Base-by-base conservation (phyloP, 1,140 invertebrate species). In the Globodera rostochiensis region DNA sequence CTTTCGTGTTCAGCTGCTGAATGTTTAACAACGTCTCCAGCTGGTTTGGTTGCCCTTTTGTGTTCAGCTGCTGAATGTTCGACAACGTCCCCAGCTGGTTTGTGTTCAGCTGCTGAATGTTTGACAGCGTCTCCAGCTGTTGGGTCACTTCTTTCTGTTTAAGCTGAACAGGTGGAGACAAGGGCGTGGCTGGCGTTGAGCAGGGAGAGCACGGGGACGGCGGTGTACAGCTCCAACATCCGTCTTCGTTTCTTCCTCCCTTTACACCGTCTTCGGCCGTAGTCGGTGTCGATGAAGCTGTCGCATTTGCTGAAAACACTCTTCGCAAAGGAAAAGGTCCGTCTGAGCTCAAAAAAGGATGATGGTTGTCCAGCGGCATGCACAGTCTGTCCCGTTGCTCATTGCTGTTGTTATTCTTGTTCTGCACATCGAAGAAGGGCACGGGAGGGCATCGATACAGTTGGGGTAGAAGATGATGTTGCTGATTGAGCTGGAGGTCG, bases 301-400 rank as follows among this genome's bases (percentile, higher is more conserved):
- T 69, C 25, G 77, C 46, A 70, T 64, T 78, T 25, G 64, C 64
- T 15, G 77, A 78, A 50, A 64, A 78, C 3, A 78, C 77, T 15
- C 77, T 78, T 69, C 77, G 66, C 19, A 78, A 9, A 13, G 77
- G 77, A 78, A 45, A 78, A n/a, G 64, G 53, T 36, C 25, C 36
- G 25, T 64, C 13, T 11, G 47, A 66, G 19, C 46, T 47, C 50
- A 76, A 57, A 46, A 46, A 21, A 60, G 60, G 25, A n/a, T 77
- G 64, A 5, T 78, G 64, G 46, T 78, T 21, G 8, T 13, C 53
- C 70, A 78, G 19, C 13, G 66, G 77, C 45, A 64, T 50, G 75
- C 50, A 50, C 60, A 25, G 67, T 15, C 19, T 69, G 6, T 71
- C 57, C 13, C 57, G 57, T 15, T 64, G 57, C 57, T 64, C 5